Evolutionary conservation across 2,888 invertebrate genomes (phyloP).

Genomic region (Leptothorax acervorum): DNA sequence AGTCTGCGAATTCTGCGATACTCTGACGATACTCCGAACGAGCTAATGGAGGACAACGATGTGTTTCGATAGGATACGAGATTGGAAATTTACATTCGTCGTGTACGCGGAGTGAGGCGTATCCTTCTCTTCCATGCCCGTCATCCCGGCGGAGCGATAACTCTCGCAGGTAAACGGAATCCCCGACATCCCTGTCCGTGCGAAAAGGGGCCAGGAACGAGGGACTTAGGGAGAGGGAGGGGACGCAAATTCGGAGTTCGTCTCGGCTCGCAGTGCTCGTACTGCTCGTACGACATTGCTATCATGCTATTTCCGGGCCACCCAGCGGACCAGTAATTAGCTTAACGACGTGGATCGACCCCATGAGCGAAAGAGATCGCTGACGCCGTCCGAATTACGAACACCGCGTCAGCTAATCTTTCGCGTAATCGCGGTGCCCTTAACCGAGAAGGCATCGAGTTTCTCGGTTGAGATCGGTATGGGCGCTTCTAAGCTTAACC

Average conservation of each 20-base stretch:
- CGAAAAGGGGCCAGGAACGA: neutral
- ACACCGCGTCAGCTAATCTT: neutral
- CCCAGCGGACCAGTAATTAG: slow-evolving; percentile 27
- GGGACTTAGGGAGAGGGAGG: neutral
- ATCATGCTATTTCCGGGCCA: slow-evolving; percentile 7
- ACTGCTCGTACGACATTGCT: neutral
- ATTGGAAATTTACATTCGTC: neutral
- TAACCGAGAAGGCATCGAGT: neutral
- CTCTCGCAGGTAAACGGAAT: slow-evolving; percentile 22
- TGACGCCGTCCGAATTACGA: neutral
- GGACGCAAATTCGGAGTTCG: slow-evolving; percentile 9
- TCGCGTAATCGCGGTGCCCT: neutral
- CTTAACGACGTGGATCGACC: neutral
- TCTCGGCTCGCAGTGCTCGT: neutral
- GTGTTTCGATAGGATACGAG: slow-evolving; percentile 39
- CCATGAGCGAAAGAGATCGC: neutral
- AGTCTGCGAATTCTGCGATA: neutral
- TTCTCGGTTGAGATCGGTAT: neutral
- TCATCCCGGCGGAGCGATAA: neutral
- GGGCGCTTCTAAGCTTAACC: slow-evolving; percentile 6
- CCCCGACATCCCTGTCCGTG: too few species aligned
- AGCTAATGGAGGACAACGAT: slow-evolving; percentile 40
- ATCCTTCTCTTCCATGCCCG: neutral
- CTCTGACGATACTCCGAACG: neutral
- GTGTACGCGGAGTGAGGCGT: slow-evolving; percentile 11